Conservation (phyloP, 2,797 vertebrate species). For the Enteromius afrohamiltoni region DNA sequence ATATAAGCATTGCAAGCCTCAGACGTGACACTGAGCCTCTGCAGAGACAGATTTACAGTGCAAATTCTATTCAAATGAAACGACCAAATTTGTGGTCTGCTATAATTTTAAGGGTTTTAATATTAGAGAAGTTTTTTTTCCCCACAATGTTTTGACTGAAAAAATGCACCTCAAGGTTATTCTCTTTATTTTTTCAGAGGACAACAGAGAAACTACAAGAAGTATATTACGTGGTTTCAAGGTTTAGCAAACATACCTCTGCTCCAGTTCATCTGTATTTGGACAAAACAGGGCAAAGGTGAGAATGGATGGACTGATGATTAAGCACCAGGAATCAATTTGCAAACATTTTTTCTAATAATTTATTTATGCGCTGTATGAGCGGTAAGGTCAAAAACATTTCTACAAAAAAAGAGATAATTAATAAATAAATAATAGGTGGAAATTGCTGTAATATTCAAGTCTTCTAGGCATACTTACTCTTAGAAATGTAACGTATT, state of each 20-base stretch:
- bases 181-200: not conserved
- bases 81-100: not conserved
- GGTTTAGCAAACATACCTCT: not conserved
- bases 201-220: not conserved
- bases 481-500: not conserved
- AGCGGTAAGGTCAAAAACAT: not conserved
- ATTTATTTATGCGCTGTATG: not conserved
- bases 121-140: not conserved
- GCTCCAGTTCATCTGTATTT: too few species aligned
- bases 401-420: not conserved
- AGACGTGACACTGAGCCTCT: conserved; percentile 7
- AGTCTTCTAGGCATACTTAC: not conserved
- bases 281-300: not conserved
- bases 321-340: not conserved
- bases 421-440: too few species aligned
- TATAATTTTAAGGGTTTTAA: not conserved
- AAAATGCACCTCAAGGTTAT: not conserved
- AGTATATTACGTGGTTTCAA: not conserved
- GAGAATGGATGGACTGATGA: not conserved
- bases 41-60: not conserved
- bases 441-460: not conserved
- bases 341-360: not conserved
- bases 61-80: not conserved
- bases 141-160: not conserved
- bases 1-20: not conserved